Percentiles rank a stretch among this genome's conserved stretches.
Conservation (phyloP, 35 echinoderm and acorn worm genomes). For the Acanthaster planci region DNA sequence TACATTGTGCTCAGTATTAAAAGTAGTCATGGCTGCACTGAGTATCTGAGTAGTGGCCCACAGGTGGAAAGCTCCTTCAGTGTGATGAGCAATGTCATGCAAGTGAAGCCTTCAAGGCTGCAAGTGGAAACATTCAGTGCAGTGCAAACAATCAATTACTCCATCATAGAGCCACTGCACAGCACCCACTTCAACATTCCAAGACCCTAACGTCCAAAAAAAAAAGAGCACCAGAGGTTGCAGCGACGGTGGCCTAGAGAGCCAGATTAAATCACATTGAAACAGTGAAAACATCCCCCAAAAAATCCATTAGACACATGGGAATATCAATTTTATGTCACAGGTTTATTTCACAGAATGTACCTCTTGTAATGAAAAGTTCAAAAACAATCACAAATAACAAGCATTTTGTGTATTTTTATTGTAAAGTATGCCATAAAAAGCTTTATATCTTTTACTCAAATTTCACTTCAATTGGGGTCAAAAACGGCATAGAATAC, state of each 20-base stretch:
- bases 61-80: slow-evolving; percentile 40
- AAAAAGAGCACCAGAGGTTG: slow-evolving; percentile 6
- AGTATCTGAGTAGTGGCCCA: slow-evolving; percentile 3
- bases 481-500: neutral
- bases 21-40: slow-evolving; percentile 6
- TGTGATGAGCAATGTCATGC: slow-evolving; percentile 31
- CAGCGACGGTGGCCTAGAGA: neutral
- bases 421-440: neutral
- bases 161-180: neutral
- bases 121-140: slow-evolving; percentile 29
- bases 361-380: no score
- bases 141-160: slow-evolving; percentile 27
- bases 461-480: neutral
- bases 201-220: neutral
- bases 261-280: neutral
- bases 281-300: neutral
- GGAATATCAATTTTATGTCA: neutral
- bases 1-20: slow-evolving; percentile 14
- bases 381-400: neutral
- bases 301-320: slow-evolving; percentile 3
- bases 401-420: slow-evolving; percentile 17
- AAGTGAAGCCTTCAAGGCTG: neutral
- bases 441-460: neutral
- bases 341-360: neutral
- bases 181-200: slow-evolving; percentile 18